Conservation (phyloP, 2,113 vertebrate genomes). For the Alectura lathami region DNA sequence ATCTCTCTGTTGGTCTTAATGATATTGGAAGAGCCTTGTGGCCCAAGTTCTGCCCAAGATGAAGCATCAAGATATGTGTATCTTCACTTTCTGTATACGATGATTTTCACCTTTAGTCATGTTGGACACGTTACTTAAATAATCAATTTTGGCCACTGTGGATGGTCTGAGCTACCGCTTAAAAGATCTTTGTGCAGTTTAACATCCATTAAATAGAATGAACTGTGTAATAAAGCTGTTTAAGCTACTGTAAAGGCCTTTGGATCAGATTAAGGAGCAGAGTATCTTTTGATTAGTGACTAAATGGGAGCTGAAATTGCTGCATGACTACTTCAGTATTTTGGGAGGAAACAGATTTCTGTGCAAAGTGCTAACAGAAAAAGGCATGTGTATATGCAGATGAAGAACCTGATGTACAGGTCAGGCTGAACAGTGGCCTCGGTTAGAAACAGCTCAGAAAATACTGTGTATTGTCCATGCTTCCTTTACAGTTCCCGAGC, state of each 20-base stretch:
- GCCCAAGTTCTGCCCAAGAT: background rate
- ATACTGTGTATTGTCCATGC: rapidly evolving
- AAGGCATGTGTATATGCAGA: background rate
- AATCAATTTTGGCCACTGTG: background rate
- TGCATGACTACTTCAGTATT: background rate
- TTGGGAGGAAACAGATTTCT: background rate
- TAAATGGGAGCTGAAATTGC: background rate
- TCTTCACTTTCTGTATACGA: background rate
- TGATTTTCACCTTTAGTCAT: background rate
- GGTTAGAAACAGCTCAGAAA: background rate
- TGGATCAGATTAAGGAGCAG: background rate
- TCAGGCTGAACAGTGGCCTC: background rate
- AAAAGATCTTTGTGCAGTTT: background rate
- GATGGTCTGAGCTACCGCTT: background rate
- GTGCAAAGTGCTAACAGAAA: background rate
- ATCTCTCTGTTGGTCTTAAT: background rate
- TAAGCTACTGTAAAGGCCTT: background rate
- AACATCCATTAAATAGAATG: background rate
- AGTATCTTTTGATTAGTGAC: background rate
- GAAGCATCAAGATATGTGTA: background rate
- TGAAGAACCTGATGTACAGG: background rate
- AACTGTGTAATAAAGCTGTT: background rate
- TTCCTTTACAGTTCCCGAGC: background rate
- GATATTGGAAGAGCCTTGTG: background rate
- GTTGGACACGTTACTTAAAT: background rate